Evolutionary conservation across 2,113 vertebrate genomes (phyloP), one percentile per base, ranked within the genome.

Genomic region (Spheniscus mendiculus): DNA sequence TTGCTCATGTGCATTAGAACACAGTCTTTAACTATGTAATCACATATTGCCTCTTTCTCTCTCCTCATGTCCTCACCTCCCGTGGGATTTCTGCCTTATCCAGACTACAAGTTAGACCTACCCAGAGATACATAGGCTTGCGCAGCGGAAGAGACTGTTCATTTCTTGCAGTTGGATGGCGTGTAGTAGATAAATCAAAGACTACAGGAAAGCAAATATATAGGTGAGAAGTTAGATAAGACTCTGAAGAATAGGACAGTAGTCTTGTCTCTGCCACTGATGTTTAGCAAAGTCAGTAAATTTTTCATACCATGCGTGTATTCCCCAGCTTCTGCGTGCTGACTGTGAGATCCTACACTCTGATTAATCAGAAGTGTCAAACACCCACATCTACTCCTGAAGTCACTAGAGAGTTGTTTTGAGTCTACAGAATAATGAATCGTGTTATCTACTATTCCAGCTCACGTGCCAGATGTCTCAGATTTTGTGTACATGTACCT

Each of bases 291-390:
- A 94, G 62, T 73, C 58, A 83, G 74, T 95, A 83, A 32, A 70
- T 91, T 94, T 94, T 95, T 97, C 91, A 81, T 93, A 85, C 86
- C 66, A 0, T 94, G 47, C 0, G 0, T 89, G 87, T 87, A 84
- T 96, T 92, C 69, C 86, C 65, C 45, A 79, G 83, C 53, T 82
- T 78, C 58, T 81, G 26, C 0, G 0, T 95, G 65, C 92, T 89
- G 80, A 29, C 72, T 63, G 18, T 2, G 15, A 95, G 93, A 97
- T 92, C 73, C 87, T 91, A 36, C 53, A 44, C 22, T 71, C 87
- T 92, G 94, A 97, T 96, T 95, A 91, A 94, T 78, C 89, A 94
- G 89, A 87, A 61, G 9, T 66, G 81, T 90, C 92, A 81, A 95
- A 93, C 83, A 85, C 83, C 69, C 91, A 69, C 87, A 25, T 74